Percentiles rank a stretch among this genome's conserved stretches.
Conservation (phyloP, 2,888 invertebrate species). For the Mayetiola destructor region DNA sequence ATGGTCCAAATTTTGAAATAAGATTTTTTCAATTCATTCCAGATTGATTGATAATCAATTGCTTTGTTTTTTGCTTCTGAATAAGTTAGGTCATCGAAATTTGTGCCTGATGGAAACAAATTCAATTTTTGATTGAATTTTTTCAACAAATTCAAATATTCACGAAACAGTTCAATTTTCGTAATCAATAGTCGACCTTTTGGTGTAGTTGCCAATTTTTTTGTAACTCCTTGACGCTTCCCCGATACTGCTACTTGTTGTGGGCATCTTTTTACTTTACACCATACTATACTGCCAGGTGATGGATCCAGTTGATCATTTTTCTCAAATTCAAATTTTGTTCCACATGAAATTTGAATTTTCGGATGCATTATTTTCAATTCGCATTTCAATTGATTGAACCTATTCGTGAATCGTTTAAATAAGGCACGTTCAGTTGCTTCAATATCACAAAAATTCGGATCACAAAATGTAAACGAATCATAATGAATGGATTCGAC, state of each 20-base stretch:
- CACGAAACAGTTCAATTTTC: constrained; percentile 40
- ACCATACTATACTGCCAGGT: constrained; percentile 48
- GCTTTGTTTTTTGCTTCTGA: constrained; percentile 23
- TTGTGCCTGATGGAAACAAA: constrained; percentile 16
- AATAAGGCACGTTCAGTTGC: constrained; percentile 43
- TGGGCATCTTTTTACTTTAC: constrained; percentile 36
- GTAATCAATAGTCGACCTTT: constrained; percentile 39
- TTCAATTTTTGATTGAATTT: constrained; percentile 24
- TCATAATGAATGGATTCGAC: constrained; percentile 51
- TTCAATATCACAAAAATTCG: constrained; percentile 42
- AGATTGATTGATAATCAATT: constrained; percentile 30
- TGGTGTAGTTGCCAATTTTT: constrained; percentile 38
- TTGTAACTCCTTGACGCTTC: constrained; percentile 61
- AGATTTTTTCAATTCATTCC: constrained; percentile 35
- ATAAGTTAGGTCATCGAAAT: constrained; percentile 21
- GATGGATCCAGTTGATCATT: constrained; percentile 36
- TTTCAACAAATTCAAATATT: constrained; percentile 35
- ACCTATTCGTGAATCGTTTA: constrained; percentile 26
- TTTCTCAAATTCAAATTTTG: constrained; percentile 35
- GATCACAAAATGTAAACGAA: constrained; percentile 55
- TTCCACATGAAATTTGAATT: constrained; percentile 21
- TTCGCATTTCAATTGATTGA: too few relatives aligned
- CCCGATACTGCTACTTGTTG: constrained; percentile 64
- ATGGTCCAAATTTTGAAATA: constrained; percentile 43
- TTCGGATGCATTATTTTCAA: too few relatives aligned